phyloP scores from a whole-genome alignment of 2,113 vertebrate genomes.

The Phyllostomus hastatus region DNA sequence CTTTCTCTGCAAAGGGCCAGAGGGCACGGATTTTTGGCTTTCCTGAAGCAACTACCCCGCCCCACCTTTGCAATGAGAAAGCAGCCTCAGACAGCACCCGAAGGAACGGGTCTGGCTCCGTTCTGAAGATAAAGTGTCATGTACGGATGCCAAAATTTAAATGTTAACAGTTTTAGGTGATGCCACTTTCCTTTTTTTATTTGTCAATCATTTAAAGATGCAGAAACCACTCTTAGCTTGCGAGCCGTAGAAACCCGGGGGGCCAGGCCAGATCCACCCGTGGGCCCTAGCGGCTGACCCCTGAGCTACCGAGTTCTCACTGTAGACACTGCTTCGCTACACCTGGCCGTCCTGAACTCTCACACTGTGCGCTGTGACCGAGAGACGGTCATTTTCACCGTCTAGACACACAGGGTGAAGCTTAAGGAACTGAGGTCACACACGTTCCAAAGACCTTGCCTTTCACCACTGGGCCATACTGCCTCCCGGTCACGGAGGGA shows the following conservation, averaged over 20 bases:
- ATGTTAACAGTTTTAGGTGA: neutral
- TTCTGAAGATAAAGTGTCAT: neutral
- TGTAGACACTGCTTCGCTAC: neutral
- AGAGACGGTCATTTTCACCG: neutral
- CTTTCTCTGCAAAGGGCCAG: neutral
- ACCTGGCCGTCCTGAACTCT: neutral
- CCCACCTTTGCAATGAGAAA: neutral
- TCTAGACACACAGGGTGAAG: neutral
- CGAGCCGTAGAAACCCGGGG: neutral
- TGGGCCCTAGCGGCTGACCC: neutral
- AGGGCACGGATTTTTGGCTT: neutral
- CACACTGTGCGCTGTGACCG: neutral
- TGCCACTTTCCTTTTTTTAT: neutral
- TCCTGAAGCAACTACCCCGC: neutral
- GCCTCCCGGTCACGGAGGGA: neutral
- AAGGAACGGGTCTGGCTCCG: neutral
- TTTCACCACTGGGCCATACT: neutral
- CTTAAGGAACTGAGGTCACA: neutral
- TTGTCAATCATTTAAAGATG: neutral
- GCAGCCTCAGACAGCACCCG: rapidly evolving
- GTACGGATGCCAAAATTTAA: neutral
- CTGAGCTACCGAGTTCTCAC: neutral
- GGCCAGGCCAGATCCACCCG: neutral
- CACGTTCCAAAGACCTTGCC: neutral
- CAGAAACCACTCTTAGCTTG: neutral